phyloP scores from a whole-genome alignment of 2,113 vertebrate genomes.

The Chitala chitala region DNA sequence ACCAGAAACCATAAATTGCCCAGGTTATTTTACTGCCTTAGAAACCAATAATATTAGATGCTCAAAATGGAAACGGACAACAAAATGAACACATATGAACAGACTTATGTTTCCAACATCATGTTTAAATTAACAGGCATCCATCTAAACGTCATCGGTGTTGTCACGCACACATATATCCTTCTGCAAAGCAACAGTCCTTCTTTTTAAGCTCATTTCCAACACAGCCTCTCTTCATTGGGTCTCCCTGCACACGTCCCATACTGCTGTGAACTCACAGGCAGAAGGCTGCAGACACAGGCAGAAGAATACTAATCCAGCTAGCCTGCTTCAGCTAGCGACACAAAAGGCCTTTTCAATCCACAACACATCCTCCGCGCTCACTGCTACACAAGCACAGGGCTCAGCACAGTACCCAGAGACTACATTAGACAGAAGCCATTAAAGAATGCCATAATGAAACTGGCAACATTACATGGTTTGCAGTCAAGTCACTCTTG shows the following conservation, averaged over 20 bases:
- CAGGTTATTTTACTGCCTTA: no score
- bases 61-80: no score
- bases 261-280: conserved; percentile 34
- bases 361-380: neutral
- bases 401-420: neutral
- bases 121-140: no score
- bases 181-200: neutral
- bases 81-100: no score
- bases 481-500: neutral
- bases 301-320: conserved; percentile 53
- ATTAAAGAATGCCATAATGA: neutral
- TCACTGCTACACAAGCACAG: neutral
- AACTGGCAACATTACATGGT: neutral
- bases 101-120: no score
- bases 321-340: conserved; percentile 34
- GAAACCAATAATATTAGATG: no score
- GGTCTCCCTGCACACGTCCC: neutral
- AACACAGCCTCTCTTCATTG: neutral
- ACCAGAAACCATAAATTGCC: neutral
- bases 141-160: no score
- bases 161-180: no score
- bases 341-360: conserved; percentile 39
- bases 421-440: neutral
- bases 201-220: neutral
- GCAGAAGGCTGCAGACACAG: conserved; percentile 32